Evolutionary conservation across 1,140 invertebrate species (phyloP), one percentile per base, ranked within the genome.

Genomic region (Trichoplusia ni): DNA sequence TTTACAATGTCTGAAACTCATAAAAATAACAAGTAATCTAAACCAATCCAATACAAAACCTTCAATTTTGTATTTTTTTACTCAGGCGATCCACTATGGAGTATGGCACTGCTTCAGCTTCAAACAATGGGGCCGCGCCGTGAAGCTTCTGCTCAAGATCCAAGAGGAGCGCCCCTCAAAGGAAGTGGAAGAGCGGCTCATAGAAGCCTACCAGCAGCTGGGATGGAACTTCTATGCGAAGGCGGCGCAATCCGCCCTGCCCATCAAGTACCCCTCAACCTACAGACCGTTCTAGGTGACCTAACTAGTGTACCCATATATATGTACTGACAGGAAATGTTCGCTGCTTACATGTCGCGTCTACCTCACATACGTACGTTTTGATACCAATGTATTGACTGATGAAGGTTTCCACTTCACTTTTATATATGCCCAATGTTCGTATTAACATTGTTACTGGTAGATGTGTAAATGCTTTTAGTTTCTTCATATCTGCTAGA

Each of bases 101-200:
- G 89, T 97, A 23, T 97, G 95, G 94, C 96, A 98, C 82, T 94
- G 95, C 9, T 93, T 94, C 71, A 92, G 94, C 4, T 90, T 95
- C 72, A 91, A 93, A 68, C 95, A 97, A 49, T 96, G 95, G 88
- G 97, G 96, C 0, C 93, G 95, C 53, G 94, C 96, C 46, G 80
- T 97, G 37, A 97, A 97, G 84, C 92, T 95, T 49, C 82, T 98
- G 6, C 78, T 91, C 16, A 96, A 96, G 80, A 92, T 95, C 64
- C 92, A 94, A 37, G 97, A 98, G 71, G 97, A 98, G 31, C 95
- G 96, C 73, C 92, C 94, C 4, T 90, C 91, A 9, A 93, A 92
- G 61, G 96, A 97, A 46, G 82, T 95, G 9, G 96, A 97, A 23
- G 93, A 95, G 61, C 94, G 94, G 67, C 89, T 95, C 27, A 92